Evolutionary conservation across 2,888 invertebrate species (phyloP).

Genomic region (Hydroisotoma schaefferi): DNA sequence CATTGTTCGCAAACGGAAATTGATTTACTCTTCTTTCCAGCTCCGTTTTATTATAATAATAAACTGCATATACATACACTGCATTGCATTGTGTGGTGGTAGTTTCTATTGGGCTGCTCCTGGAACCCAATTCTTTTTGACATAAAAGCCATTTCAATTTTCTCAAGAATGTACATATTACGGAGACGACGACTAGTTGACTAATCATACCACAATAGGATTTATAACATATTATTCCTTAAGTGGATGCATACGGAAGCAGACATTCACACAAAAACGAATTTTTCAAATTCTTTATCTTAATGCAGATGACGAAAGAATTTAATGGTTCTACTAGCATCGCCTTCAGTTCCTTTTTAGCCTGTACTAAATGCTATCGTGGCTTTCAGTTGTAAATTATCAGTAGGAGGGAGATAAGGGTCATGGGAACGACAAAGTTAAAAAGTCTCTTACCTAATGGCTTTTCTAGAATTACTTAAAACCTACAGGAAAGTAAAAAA

Average conservation of each 20-base stretch:
- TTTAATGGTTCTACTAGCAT: constrained; percentile 12
- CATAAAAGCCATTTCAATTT: not conserved
- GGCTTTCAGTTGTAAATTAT: not conserved
- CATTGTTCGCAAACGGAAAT: constrained; percentile 15
- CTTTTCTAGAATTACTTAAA: constrained; percentile 2
- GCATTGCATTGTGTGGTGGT: not conserved
- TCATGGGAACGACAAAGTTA: constrained; percentile 11
- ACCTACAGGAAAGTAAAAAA: too few species aligned
- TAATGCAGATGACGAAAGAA: constrained; percentile 12
- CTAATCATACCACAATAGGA: constrained; percentile 2
- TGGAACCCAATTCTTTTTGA: constrained; percentile 7
- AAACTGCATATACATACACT: not conserved
- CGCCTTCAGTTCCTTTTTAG: constrained; percentile 11
- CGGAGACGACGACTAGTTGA: not conserved
- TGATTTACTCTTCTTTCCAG: constrained; percentile 9
- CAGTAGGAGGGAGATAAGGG: constrained; percentile 5
- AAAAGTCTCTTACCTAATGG: constrained; percentile 11
- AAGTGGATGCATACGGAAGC: too few species aligned
- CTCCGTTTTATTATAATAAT: not conserved
- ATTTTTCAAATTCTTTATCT: constrained; percentile 3
- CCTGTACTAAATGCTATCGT: not conserved
- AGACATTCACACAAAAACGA: not conserved
- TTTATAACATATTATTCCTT: too few species aligned
- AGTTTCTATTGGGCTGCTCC: too few species aligned
- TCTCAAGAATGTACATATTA: not conserved